These are phyloP conservation scores for Himalopsyche anomala DNA, from an alignment of 2,888 invertebrate species.

Conservation along the genomic window DNA sequence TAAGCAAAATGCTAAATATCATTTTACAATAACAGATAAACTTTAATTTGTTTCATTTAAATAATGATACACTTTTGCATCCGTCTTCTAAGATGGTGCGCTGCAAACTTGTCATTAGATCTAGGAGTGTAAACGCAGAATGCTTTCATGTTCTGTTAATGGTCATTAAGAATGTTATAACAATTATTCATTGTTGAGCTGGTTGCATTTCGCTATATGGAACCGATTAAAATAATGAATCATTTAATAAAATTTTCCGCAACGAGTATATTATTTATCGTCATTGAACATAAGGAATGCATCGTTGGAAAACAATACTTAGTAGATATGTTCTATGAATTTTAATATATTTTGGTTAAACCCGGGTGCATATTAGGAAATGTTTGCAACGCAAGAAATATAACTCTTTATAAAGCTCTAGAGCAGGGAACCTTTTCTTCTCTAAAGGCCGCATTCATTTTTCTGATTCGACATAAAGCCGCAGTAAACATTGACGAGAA, in stretches of 20 bases:
- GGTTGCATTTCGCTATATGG: neutral
- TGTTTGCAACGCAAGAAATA: too few species aligned
- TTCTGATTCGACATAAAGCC: too few species aligned
- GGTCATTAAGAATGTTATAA: neutral
- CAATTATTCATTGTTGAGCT: neutral
- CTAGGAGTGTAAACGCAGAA: neutral
- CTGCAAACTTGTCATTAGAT: constrained; percentile 35
- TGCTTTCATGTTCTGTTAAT: neutral
- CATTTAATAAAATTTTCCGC: constrained; percentile 27
- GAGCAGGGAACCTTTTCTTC: too few species aligned
- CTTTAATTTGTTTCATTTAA: constrained; percentile 48
- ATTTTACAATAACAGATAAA: constrained; percentile 45
- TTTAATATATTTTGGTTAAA: too few species aligned
- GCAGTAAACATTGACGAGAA: too few species aligned
- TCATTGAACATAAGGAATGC: neutral
- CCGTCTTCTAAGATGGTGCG: constrained; percentile 7
- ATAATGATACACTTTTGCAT: constrained; percentile 45
- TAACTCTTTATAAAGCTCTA: too few species aligned
- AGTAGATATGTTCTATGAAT: too few species aligned
- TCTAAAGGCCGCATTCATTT: too few species aligned
- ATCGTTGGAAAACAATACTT: too few species aligned
- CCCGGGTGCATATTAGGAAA: too few species aligned
- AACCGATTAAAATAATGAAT: neutral
- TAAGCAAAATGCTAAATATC: constrained; percentile 36
- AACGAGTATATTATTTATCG: neutral